A percentile compares a stretch with the other conserved stretches of the same genome.
These are phyloP conservation scores for Oceanodroma leucorhoa DNA, from an alignment of 2,797 vertebrate species.

Conservation along the genomic window DNA sequence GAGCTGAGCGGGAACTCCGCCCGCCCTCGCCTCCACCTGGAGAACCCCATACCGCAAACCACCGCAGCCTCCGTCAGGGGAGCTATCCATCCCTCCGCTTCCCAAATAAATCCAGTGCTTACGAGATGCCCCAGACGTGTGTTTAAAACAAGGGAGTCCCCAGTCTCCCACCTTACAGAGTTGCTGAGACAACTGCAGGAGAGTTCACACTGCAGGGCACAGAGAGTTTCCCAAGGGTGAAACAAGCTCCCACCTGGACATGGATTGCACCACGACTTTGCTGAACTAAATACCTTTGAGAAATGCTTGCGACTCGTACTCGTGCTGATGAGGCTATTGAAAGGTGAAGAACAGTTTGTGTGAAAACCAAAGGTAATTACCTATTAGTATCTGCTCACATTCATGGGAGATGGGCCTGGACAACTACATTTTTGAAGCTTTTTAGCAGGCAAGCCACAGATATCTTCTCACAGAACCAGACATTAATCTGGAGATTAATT, in stretches of 20 bases:
- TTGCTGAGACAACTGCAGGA: not conserved
- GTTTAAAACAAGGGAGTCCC: not conserved
- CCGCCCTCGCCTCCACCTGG: too few species aligned
- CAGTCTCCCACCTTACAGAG: not conserved
- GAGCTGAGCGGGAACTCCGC: not conserved
- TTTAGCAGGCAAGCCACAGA: not conserved
- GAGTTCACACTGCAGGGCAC: too few species aligned
- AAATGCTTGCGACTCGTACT: too few species aligned
- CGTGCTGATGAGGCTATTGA: not conserved
- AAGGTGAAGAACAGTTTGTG: not conserved
- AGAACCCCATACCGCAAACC: rapidly evolving
- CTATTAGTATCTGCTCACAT: not conserved
- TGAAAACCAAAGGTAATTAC: not conserved
- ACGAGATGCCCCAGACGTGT: too few species aligned
- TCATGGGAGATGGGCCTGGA: not conserved
- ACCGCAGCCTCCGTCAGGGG: rapidly evolving
- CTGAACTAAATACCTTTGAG: not conserved
- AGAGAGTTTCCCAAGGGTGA: too few species aligned
- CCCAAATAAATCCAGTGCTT: not conserved
- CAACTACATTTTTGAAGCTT: not conserved
- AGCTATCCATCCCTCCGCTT: not conserved
- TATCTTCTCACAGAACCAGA: not conserved
- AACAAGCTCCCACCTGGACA: not conserved
- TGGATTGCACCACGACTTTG: not conserved
- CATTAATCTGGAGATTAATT: not conserved